Evolutionary conservation across 2,888 invertebrate species (phyloP).

Genomic region (Apantesis nais): DNA sequence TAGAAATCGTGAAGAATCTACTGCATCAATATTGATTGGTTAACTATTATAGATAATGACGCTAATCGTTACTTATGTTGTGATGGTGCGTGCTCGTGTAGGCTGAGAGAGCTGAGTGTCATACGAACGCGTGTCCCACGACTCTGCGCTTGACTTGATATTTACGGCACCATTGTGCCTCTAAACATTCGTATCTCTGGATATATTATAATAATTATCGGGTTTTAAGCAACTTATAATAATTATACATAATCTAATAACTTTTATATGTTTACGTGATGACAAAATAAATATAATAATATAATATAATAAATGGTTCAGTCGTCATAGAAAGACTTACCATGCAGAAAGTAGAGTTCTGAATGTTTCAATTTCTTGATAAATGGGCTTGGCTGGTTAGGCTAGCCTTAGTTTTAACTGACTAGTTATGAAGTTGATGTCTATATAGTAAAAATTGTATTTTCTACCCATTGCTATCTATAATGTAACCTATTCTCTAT

Average conservation of each 20-base stretch:
- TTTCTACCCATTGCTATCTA: slow-evolving; percentile 15
- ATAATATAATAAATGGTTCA: slow-evolving; percentile 18
- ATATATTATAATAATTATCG: slow-evolving; percentile 38
- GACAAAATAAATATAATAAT: slow-evolving; percentile 25
- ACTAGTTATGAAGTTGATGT: slow-evolving; percentile 9
- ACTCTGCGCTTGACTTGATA: slow-evolving; percentile 37
- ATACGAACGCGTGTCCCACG: slow-evolving; percentile 10
- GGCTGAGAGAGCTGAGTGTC: slow-evolving; percentile 19
- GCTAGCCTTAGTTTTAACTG: background rate
- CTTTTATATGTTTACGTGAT: slow-evolving; percentile 32
- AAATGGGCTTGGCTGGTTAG: background rate
- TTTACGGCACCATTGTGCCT: slow-evolving; percentile 41
- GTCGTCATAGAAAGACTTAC: slow-evolving; percentile 12
- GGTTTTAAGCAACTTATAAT: slow-evolving; percentile 38
- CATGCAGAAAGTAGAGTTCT: slow-evolving; percentile 12
- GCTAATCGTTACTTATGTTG: slow-evolving; percentile 24
- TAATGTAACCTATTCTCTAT: slow-evolving; percentile 10
- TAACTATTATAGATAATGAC: slow-evolving; percentile 25
- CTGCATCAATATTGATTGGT: slow-evolving; percentile 24
- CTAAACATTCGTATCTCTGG: slow-evolving; percentile 41
- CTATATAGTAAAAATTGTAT: slow-evolving; percentile 16
- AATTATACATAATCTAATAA: slow-evolving; percentile 32
- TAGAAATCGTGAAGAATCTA: slow-evolving; percentile 33
- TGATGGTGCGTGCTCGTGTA: slow-evolving; percentile 38
- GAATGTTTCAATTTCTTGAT: slow-evolving; percentile 11